Evolutionary conservation across 2,113 vertebrate genomes (phyloP).

Genomic region (Tyto alba): DNA sequence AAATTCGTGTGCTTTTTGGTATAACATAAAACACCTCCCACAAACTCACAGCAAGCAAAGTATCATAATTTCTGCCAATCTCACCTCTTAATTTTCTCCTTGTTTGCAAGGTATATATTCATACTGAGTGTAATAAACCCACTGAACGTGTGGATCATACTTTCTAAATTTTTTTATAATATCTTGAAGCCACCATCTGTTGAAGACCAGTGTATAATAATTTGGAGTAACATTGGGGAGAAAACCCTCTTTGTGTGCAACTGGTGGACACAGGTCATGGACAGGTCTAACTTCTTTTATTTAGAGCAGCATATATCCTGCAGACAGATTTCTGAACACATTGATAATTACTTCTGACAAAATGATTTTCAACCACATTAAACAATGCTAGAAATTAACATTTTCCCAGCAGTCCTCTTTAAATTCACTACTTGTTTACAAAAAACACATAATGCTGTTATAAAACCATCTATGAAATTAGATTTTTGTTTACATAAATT

Average conservation of each 20-base stretch:
- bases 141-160: not conserved
- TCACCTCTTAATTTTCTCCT: not conserved
- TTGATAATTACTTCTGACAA: not conserved
- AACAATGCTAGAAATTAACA: not conserved
- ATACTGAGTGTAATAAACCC: not conserved
- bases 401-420: not conserved
- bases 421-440: not conserved
- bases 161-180: not conserved
- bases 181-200: not conserved
- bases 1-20: not conserved
- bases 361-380: not conserved
- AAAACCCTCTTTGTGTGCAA: not conserved
- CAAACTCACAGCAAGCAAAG: not conserved
- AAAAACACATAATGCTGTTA: not conserved
- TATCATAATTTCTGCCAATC: not conserved
- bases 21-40: not conserved
- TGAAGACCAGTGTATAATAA: not conserved
- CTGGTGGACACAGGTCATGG: accelerated
- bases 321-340: not conserved
- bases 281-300: not conserved
- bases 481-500: not conserved
- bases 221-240: not conserved
- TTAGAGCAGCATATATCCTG: not conserved
- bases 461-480: not conserved
- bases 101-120: not conserved